Percentiles rank a stretch among this genome's conserved stretches.
Conservation (phyloP, 1,140 invertebrate species). For the Aphaenogaster ashmeadi region DNA sequence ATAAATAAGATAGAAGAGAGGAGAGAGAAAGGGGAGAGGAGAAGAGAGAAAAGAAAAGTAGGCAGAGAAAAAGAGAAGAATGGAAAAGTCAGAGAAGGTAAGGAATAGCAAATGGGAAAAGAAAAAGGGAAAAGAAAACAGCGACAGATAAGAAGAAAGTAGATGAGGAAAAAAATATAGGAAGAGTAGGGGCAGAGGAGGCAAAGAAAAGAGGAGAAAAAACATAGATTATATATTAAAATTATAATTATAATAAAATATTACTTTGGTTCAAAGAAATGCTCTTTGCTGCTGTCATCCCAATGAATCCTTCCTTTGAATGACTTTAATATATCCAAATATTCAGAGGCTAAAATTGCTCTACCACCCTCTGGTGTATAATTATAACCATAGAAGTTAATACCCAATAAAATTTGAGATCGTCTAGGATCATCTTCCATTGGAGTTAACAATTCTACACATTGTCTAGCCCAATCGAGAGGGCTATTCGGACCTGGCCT, state of each 20-base stretch:
- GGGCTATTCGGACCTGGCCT: conserved; percentile 96
- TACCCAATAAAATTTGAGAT: conserved; percentile 94
- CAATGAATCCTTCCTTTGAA: conserved; percentile 92
- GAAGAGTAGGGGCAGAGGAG: background rate
- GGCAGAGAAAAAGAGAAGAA: background rate
- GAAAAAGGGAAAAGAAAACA: background rate
- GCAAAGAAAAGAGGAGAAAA: background rate
- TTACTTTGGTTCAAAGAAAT: conserved; percentile 95
- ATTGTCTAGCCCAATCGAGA: conserved; percentile 93
- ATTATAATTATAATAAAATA: conserved; percentile 70
- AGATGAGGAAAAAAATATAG: background rate
- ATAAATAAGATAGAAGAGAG: background rate
- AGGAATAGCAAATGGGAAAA: background rate
- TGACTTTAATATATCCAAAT: conserved; percentile 90
- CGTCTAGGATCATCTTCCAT: conserved; percentile 89
- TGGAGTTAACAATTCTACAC: conserved; percentile 92
- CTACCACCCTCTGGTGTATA: conserved; percentile 93
- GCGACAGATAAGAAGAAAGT: background rate
- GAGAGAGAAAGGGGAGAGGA: background rate
- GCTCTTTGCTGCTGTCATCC: conserved; percentile 93
- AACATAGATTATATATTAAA: conserved; percentile 30
- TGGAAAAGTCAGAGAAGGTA: background rate
- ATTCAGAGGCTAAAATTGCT: conserved; percentile 93
- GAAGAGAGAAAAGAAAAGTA: too few relatives aligned
- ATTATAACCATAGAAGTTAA: conserved; percentile 98